Evolutionary conservation across 2,888 invertebrate genomes (phyloP), one percentile per base, ranked within the genome.

Genomic region (Lochmaea crataegi): DNA sequence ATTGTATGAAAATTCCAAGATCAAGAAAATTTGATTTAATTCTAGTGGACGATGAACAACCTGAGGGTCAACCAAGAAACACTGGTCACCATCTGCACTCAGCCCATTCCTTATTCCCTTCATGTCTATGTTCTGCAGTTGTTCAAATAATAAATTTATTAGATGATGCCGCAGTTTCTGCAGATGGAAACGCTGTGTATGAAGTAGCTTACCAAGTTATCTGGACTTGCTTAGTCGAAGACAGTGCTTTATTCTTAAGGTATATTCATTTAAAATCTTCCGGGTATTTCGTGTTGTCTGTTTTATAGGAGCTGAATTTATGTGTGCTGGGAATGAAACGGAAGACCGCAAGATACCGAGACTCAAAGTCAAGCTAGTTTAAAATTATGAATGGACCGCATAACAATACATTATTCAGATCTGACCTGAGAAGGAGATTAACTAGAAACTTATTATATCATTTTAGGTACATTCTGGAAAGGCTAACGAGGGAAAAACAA

Each of bases 121-220:
- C 99, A 0, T 96, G 95, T 60, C 89, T 99, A 32, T 98, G 99
- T 85, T 95, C 97, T 0, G 96, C 98, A 0, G 97, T 98, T 0
- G 94, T 99, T 68, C 96, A 96, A 85, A 97, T 99, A 75, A 95
- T 99, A 14, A 93, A 95, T 80, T 90, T 99, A 69, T 88, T 99
- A 65, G 98, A 99, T 83, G 99, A 99, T 87, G 95, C 97, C 0
- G 97, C 98, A 1, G 98, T 99, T 5, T 96, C 97, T 0, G 89
- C 91, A 2, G 97, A 98, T 84, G 99, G 99, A 0, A 94, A 94
- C 83, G 94, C 96, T n/a, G 99, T 99, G 0, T 97, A 97, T 84
- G 98, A 98, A 89, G 94, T 97, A 1, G 97, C 99, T 69, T 97
- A 97, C 86, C 96, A 96, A 89, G 96, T 98, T 0, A 96, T 99